Percentiles rank a stretch among this genome's conserved stretches.
phyloP scores from a whole-genome alignment of 2,888 invertebrate species.

The Orthonychiurus folsomi region DNA sequence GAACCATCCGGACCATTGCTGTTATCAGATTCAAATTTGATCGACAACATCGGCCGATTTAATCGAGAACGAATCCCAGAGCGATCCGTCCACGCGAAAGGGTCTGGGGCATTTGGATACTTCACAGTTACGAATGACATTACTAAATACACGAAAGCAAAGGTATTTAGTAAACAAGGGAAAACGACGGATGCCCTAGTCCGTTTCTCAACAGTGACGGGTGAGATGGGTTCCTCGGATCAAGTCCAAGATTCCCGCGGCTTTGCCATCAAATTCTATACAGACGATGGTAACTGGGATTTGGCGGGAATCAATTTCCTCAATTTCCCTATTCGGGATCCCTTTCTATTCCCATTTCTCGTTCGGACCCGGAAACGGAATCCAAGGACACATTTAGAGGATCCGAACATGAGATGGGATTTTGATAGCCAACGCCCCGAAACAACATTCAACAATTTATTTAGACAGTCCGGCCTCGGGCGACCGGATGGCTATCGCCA shows the following conservation, averaged over 20 bases:
- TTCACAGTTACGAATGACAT: conserved; percentile 83
- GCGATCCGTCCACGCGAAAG: conserved; percentile 81
- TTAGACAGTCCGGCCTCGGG: conserved; percentile 83
- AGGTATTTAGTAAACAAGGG: conserved; percentile 64
- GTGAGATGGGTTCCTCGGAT: conserved; percentile 53
- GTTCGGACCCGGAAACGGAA: conserved; percentile 87
- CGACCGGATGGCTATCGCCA: conserved; percentile 83
- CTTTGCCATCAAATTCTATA: conserved; percentile 88
- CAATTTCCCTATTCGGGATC: conserved; percentile 84
- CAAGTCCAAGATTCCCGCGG: conserved; percentile 43
- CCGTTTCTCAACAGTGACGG: conserved; percentile 76
- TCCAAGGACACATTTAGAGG: conserved; percentile 77
- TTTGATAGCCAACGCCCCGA: conserved; percentile 82
- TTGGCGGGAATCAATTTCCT: conserved; percentile 88
- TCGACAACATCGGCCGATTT: conserved; percentile 75
- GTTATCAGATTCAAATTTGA: conserved; percentile 69
- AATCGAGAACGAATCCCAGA: conserved; percentile 89
- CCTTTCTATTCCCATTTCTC: conserved; percentile 85
- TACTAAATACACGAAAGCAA: conserved; percentile 65
- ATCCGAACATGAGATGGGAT: conserved; percentile 76
- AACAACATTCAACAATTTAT: conserved; percentile 70
- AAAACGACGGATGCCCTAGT: conserved; percentile 70
- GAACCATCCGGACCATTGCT: conserved; percentile 75
- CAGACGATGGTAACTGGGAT: conserved; percentile 91
- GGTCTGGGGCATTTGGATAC: conserved; percentile 64